These are phyloP conservation scores for Euproctis similis DNA, from an alignment of 2,888 invertebrate genomes.

Conservation along the genomic window DNA sequence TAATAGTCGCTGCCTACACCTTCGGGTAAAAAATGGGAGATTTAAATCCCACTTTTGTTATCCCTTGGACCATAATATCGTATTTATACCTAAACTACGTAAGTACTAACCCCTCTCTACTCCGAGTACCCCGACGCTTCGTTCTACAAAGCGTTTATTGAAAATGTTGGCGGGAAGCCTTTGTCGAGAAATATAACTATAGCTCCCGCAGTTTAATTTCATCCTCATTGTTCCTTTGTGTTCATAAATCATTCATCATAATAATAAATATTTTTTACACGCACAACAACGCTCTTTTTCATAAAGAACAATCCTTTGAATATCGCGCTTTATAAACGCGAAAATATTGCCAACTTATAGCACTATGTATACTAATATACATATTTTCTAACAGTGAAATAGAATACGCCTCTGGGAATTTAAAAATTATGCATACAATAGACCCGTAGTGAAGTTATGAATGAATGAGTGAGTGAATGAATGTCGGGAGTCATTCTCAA, in stretches of 20 bases:
- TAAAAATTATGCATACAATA: conserved; percentile 34
- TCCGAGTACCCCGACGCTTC: too few species aligned
- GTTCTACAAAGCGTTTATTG: neutral
- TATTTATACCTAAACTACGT: too few species aligned
- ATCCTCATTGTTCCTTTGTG: neutral
- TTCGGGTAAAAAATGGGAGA: too few species aligned
- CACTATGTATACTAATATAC: conserved; percentile 22
- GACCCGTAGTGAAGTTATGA: conserved; percentile 33
- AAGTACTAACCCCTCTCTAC: too few species aligned
- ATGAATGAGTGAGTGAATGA: conserved; percentile 12
- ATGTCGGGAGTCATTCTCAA: conserved; percentile 32
- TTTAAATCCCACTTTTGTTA: too few species aligned
- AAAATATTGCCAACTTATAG: too few species aligned
- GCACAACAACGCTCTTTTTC: neutral
- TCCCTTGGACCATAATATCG: too few species aligned
- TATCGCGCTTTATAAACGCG: too few species aligned
- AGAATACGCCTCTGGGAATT: conserved; percentile 43
- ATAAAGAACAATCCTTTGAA: too few species aligned
- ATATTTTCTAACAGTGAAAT: conserved; percentile 52
- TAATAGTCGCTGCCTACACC: too few species aligned
- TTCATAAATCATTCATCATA: neutral
- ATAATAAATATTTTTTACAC: neutral
- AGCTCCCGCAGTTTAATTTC: neutral
- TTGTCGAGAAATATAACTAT: neutral
- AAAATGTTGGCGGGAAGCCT: neutral